A percentile compares a stretch with the other conserved stretches of the same genome.
Evolutionary conservation across 92 coral and sea anemone species (phyloP).

Genomic region (Bergia puertoricense): DNA sequence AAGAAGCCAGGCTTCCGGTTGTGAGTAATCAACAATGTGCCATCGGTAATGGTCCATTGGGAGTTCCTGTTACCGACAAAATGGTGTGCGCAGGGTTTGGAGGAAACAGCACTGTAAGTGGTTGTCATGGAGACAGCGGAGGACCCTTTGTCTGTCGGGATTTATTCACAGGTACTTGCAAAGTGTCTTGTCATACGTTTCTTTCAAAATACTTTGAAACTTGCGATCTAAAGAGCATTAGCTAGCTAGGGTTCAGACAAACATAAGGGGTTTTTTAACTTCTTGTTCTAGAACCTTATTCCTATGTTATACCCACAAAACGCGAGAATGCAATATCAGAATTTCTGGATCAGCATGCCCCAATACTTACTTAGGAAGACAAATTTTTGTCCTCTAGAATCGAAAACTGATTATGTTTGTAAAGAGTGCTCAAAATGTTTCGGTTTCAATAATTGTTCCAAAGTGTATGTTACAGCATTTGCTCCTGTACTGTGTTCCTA

Average conservation of each 20-base stretch:
- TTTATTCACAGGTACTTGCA: not conserved
- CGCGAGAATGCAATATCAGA: too few relatives aligned
- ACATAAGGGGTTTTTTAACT: too few relatives aligned
- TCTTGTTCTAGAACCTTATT: too few relatives aligned
- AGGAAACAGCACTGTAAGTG: conserved; percentile 46
- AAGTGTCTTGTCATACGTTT: not conserved
- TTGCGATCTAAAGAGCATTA: not conserved
- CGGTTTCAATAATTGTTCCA: not conserved
- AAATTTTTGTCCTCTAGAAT: too few relatives aligned
- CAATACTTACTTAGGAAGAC: too few relatives aligned
- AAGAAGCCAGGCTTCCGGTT: conserved; percentile 52
- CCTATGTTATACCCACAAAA: too few relatives aligned
- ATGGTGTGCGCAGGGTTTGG: conserved; percentile 58
- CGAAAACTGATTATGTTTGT: too few relatives aligned
- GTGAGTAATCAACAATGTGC: conserved; percentile 13
- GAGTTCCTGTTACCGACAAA: conserved; percentile 17
- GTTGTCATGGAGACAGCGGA: conserved; percentile 57
- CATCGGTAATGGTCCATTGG: not conserved
- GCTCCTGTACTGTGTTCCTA: not conserved
- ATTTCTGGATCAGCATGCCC: too few relatives aligned
- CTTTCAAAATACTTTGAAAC: not conserved
- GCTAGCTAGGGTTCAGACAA: too few relatives aligned
- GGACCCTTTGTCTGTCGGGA: conserved; percentile 54
- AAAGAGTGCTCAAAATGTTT: too few relatives aligned
- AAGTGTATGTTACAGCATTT: not conserved